Evolutionary conservation across 2,113 vertebrate species (phyloP), one percentile per base, ranked within the genome.

Genomic region (Hydrochoerus hydrochaeris): DNA sequence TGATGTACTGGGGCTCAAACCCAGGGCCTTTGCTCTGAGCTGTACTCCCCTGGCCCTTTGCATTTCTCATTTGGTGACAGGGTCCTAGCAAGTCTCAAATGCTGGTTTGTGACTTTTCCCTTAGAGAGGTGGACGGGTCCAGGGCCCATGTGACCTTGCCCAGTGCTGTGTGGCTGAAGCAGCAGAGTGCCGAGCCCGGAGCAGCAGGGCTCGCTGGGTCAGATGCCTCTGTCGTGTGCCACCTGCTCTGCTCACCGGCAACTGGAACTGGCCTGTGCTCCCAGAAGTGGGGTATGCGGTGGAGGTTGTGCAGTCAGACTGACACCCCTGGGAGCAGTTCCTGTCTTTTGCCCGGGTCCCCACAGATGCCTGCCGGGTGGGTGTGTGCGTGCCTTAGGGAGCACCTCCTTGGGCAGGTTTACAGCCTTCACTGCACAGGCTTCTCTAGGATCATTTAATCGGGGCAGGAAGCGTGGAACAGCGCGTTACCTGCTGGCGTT

Each of bases 371-470:
- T 20, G 7, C 67, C 7, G n/a, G n/a, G 16, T 16, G 16, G 24
- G 65, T 7, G 2, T 19, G 35, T n/a, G 65, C n/a, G n/a, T n/a
- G n/a, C n/a, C 73, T 94, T 91, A 3, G 28, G 75, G 38, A 46
- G 49, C 44, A 71, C 87, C 89, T 88, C 62, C 75, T 30, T 44
- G 58, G 62, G 95, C 95, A 91, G 41, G 67, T 86, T 93, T 93
- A 77, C 7, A 7, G 41, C 67, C 65, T 94, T 78, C 88, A 78
- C 88, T 88, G 54, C n/a, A n/a, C 19, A 2, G 12, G 71, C 82
- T 91, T 88, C 80, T 49, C 7, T 57, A 22, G 41, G 35, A 62
- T 96, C 52, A 67, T 96, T 73, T 83, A 63, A 87, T 84, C 89
- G 82, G 46, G 82, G 11, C 71, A 81, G 73, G 54, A 38, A 7